These are phyloP conservation scores for Muscidifurax raptorellus DNA, from an alignment of 1,140 invertebrate species.

Conservation along the genomic window DNA sequence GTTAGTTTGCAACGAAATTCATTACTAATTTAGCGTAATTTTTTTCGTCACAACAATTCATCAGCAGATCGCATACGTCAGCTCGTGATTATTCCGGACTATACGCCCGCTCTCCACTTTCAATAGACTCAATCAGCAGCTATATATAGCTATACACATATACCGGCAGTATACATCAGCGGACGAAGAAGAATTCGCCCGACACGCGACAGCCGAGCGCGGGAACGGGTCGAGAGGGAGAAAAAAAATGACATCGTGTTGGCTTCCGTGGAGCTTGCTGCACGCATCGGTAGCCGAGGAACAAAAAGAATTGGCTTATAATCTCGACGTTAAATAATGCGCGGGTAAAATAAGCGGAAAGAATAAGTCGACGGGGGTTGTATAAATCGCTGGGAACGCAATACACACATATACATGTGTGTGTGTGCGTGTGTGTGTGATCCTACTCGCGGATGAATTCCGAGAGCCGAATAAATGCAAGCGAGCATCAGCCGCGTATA, in stretches of 20 bases:
- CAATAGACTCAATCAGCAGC: not conserved
- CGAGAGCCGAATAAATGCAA: constrained; percentile 33
- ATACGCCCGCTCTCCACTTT: not conserved
- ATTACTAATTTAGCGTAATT: too few relatives aligned
- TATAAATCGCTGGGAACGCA: not conserved
- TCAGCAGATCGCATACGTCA: too few relatives aligned
- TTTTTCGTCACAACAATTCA: too few relatives aligned
- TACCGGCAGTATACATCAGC: too few relatives aligned
- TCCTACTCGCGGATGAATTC: too few relatives aligned
- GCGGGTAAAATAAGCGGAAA: not conserved
- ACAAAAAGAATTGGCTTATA: constrained; percentile 5
- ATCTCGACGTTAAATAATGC: constrained; percentile 35
- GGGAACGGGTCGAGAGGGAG: not conserved
- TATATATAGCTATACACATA: too few relatives aligned
- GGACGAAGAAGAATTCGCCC: not conserved
- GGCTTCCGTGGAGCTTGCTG: not conserved
- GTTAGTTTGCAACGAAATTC: too few relatives aligned
- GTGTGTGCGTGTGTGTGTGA: too few relatives aligned
- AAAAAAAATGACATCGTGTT: not conserved
- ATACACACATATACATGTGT: too few relatives aligned
- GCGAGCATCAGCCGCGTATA: not conserved
- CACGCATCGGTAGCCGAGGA: not conserved
- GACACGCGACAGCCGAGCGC: not conserved
- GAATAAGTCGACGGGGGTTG: not conserved
- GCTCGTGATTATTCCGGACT: too few relatives aligned